phyloP scores from a whole-genome alignment of 2,888 invertebrate genomes.

The Luffia ferchaultella region DNA sequence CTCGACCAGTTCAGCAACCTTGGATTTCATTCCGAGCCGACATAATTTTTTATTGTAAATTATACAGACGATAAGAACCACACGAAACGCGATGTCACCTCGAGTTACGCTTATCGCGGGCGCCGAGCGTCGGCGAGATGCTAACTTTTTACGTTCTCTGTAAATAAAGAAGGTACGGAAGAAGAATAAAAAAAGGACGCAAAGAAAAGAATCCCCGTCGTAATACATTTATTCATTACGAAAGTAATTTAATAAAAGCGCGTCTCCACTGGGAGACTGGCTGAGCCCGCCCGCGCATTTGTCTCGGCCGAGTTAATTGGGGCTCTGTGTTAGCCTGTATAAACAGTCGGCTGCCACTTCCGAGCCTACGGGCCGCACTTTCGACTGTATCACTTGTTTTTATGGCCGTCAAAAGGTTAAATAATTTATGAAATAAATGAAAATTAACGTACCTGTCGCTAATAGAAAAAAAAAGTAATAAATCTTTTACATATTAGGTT shows the following conservation, averaged over 20 bases:
- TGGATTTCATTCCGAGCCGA: background rate
- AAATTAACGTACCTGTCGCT: too few species aligned
- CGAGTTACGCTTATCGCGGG: background rate
- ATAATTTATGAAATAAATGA: too few species aligned
- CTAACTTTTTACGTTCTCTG: background rate
- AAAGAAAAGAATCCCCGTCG: constrained; percentile 39
- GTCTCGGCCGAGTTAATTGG: constrained; percentile 47
- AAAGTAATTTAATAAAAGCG: constrained; percentile 47
- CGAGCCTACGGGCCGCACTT: background rate
- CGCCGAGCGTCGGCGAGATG: background rate
- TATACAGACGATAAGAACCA: background rate
- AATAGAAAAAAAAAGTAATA: too few species aligned
- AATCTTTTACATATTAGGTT: too few species aligned
- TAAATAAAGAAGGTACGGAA: background rate
- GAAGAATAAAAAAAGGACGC: background rate
- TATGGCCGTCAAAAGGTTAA: background rate
- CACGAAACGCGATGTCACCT: background rate
- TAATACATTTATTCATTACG: constrained; percentile 55
- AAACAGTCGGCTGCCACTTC: constrained; percentile 2
- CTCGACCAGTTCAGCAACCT: background rate
- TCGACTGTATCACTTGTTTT: background rate
- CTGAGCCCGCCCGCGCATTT: constrained; percentile 27
- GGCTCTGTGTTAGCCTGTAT: constrained; percentile 30
- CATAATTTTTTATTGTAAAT: background rate
- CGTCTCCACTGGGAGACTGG: constrained; percentile 12